Evolutionary conservation across 2,797 vertebrate genomes (phyloP), one percentile per base, ranked within the genome.

Genomic region (Myiothlypis chrysogaster): DNA sequence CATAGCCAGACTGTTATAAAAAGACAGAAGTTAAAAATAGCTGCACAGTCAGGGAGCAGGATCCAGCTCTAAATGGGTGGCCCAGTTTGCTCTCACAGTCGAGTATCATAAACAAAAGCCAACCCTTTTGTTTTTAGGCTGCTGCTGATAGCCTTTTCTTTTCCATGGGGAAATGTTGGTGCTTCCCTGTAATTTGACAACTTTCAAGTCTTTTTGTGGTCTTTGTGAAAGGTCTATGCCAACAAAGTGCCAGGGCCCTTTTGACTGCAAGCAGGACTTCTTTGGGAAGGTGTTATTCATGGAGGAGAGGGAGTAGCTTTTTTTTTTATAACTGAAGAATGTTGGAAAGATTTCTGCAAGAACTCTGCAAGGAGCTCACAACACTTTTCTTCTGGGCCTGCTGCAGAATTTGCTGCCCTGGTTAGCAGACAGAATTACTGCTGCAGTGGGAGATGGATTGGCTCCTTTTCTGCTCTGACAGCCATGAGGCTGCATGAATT

Each of bases 11-110:
- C 73, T 59, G 18, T 53, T 80, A 73, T 27, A 53, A 91, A 82
- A 95, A 86, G 77, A 91, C 20, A 52, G 49, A 60, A 90, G 70
- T 76, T 94, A 94, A 95, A 97, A 96, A 94, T 94, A 95, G 68
- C 66, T 86, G 27, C 3, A 6, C 63, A 94, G 50, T 60, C 71
- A 84, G n/a, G 65, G 65, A 89, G 82, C 39, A 21, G 80, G 55
- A 94, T 91, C 70, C 85, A 91, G 55, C 77, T 89, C 77, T 64
- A 90, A 96, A 96, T 80, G 89, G 71, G 85, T 95, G 95, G 91
- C 95, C 95, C 95, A 88, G 73, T 96, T 96, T 94, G 87, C 83
- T 91, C 70, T 76, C 83, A 28, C 47, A 75, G 68, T 88, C 60
- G 34, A 68, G 35, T 27, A 50, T 22, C 1, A 1, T 93, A 91